Conservation (phyloP, 2,797 vertebrate species). For the Megalops cyprinoides region DNA sequence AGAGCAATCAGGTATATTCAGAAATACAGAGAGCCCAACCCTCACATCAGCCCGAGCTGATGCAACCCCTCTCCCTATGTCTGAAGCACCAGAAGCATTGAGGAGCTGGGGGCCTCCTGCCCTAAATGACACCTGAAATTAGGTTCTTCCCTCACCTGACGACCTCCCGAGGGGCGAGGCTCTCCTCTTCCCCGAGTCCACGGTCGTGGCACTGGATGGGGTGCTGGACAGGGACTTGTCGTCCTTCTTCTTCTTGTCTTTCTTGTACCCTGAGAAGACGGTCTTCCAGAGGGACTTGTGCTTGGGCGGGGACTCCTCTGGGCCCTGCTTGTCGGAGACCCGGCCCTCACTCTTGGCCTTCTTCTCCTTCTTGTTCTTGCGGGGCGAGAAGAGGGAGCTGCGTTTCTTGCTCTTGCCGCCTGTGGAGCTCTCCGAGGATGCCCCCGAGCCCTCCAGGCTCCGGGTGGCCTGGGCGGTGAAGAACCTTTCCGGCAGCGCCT, state of each 20-base stretch:
- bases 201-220: conserved; percentile 86
- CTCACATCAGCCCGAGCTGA: too few species aligned
- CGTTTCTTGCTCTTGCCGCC: conserved; percentile 91
- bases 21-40: too few species aligned
- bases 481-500: conserved; percentile 77
- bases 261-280: conserved; percentile 95
- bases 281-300: conserved; percentile 94
- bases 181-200: conserved; percentile 84
- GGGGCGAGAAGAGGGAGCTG: conserved; percentile 92
- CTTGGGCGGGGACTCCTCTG: conserved; percentile 84
- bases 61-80: too few species aligned
- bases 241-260: conserved; percentile 96
- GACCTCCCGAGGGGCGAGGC: conserved; percentile 70
- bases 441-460: conserved; percentile 85
- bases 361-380: conserved; percentile 95
- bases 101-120: too few species aligned
- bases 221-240: conserved; percentile 89
- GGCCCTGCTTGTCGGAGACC: conserved; percentile 67
- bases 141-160: conserved; percentile 77
- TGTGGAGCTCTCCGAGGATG: conserved; percentile 86
- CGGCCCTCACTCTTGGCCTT: conserved; percentile 86
- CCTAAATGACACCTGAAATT: too few species aligned
- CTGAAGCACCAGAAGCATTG: too few species aligned
- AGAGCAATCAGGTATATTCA: too few species aligned
- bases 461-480: conserved; percentile 73